Base-by-base conservation (phyloP, 2,888 invertebrate species). In the Monoplex corrugatus region DNA sequence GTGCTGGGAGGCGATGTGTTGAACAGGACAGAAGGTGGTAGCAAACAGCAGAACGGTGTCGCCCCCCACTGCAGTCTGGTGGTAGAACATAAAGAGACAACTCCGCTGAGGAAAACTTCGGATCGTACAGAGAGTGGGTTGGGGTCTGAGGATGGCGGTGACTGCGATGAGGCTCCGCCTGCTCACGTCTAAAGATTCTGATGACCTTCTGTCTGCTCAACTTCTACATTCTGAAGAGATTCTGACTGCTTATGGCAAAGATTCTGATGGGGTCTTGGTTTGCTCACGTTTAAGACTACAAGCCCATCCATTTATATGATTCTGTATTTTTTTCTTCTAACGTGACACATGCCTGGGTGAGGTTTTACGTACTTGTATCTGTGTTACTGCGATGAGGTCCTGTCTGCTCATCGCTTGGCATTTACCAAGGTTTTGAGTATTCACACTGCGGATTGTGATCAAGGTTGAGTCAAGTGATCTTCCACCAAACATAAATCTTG, bases 111-210 rank as follows among this genome's bases (percentile, higher is more conserved):
- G 28, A 83, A 88, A 57, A 87, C 87, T 23, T 75, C 89, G 28
- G 87, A 89, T 38, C 87, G 82, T 10, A 57, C 86, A 6, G 90
- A 90, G 63, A 88, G 86, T 8, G 89, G 88, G 3, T 6, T 80
- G 28, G 85, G 82, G 32, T 50, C 35, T 28, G 82, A 87, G 68
- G 88, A 72, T 0, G 75, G 68, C 23, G 72, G 35, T 8, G 35
- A 32, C 2, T 44, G 83, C 1, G 28, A 45, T 3, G 75, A 89
- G 0, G 57, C 40, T n/a, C 38, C n/a, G 35, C 32, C 80, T 35
- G 86, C 50, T 0, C 32, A 44, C n/a, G 63, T 68, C 45, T 68
- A 75, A 38, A 38, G 38, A 13, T 38, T 38, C 35, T 68, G 57
- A 57, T 23, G 13, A 23, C 57, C 57, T 38, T 8, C 28, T n/a